Conservation (phyloP, 2,797 vertebrate genomes). For the Leucoraja ocellata region DNA sequence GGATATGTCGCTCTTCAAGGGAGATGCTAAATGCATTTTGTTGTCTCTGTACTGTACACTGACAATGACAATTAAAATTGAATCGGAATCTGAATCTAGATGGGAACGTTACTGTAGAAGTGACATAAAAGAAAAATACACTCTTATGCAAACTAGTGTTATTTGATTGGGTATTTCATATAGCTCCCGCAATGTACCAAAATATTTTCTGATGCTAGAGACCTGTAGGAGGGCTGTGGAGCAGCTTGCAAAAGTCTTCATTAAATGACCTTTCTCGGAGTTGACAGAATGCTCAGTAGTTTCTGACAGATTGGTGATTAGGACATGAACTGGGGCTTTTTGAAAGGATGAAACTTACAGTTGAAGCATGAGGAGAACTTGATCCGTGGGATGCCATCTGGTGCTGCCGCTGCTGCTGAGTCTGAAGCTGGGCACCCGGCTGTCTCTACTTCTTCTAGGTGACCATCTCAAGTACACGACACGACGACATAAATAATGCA, state of each 20-base stretch:
- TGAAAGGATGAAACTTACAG: not conserved
- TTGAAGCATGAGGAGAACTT: slow-evolving; percentile 9
- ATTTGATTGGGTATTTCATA: not conserved
- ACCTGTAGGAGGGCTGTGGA: slow-evolving; percentile 20
- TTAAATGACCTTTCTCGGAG: slow-evolving; percentile 27
- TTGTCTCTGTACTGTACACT: no score
- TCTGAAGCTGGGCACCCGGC: slow-evolving; percentile 22
- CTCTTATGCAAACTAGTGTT: not conserved
- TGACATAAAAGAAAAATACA: not conserved
- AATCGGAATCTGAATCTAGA: no score
- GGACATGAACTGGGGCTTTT: not conserved
- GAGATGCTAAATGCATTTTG: no score
- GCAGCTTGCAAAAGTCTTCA: slow-evolving; percentile 31
- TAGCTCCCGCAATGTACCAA: not conserved
- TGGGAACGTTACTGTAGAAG: no score
- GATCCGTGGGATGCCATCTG: slow-evolving; percentile 26
- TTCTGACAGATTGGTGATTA: slow-evolving; percentile 22
- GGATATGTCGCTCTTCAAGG: no score
- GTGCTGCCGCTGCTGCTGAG: not conserved
- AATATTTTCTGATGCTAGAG: not conserved
- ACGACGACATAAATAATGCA: not conserved
- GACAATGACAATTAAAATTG: no score
- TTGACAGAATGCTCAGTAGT: slow-evolving; percentile 30
- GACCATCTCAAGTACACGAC: not conserved
- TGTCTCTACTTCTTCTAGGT: slow-evolving; percentile 14